phyloP scores from a whole-genome alignment of 2,888 invertebrate genomes.

The Scaptomyza reducta region DNA sequence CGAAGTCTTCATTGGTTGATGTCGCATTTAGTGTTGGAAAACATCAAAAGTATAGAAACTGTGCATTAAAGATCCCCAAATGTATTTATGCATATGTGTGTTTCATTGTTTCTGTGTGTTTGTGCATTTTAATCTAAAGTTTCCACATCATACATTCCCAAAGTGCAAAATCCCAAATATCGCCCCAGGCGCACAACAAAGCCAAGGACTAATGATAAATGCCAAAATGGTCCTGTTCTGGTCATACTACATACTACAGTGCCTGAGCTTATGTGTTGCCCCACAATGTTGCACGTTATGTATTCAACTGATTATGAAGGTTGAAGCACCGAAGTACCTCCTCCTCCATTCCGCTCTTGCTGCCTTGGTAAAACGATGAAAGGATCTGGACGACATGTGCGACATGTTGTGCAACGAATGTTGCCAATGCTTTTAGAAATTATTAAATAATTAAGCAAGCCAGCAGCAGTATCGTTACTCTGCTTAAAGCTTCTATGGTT shows the following conservation, averaged over 20 bases:
- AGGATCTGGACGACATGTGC: constrained; percentile 48
- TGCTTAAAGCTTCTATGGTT: constrained; percentile 14
- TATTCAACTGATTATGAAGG: constrained; percentile 70
- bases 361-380: constrained; percentile 66
- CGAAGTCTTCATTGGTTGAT: background rate
- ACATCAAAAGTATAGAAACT: background rate
- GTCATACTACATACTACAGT: constrained; percentile 14
- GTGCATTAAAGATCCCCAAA: constrained; percentile 14
- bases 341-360: constrained; percentile 5
- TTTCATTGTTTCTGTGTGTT: background rate
- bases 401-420: constrained; percentile 43
- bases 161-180: constrained; percentile 67
- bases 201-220: constrained; percentile 70
- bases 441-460: constrained; percentile 83
- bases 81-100: constrained; percentile 7
- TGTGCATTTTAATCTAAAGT: constrained; percentile 79
- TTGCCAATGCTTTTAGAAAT: constrained; percentile 81
- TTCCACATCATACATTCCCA: constrained; percentile 76
- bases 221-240: constrained; percentile 7
- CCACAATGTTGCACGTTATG: constrained; percentile 45
- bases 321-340: constrained; percentile 2
- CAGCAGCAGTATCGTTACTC: constrained; percentile 71
- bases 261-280: constrained; percentile 36
- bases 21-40: background rate
- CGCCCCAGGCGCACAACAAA: constrained; percentile 53